phyloP scores from a whole-genome alignment of 2,888 invertebrate genomes.

The Callosobruchus maculatus region DNA sequence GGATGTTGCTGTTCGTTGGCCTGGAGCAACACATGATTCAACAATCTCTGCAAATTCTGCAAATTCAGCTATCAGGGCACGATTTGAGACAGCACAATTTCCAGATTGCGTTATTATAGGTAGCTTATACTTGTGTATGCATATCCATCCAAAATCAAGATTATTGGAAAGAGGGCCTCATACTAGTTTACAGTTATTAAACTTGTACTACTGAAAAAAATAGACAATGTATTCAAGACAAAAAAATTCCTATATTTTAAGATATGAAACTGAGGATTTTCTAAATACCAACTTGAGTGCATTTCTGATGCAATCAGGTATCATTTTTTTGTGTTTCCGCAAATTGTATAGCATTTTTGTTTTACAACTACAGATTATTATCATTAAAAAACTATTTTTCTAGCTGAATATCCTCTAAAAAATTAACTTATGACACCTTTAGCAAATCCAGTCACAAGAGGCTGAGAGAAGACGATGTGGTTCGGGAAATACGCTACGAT shows the following conservation, averaged over 20 bases:
- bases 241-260: too few relatives aligned
- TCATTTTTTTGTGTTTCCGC: too few relatives aligned
- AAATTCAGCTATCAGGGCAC: conserved; percentile 9
- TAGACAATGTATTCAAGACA: too few relatives aligned
- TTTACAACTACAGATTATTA: background rate
- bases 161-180: background rate
- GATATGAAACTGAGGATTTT: too few relatives aligned
- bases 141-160: background rate
- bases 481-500: too few relatives aligned
- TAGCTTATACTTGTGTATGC: too few relatives aligned
- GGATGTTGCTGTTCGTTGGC: conserved; percentile 23
- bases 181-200: too few relatives aligned
- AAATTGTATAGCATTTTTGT: too few relatives aligned
- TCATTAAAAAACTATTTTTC: background rate
- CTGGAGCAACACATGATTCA: conserved; percentile 19
- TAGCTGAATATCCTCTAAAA: conserved; percentile 7
- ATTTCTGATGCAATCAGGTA: too few relatives aligned
- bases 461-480: too few relatives aligned
- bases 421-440: conserved; percentile 4
- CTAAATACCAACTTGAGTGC: too few relatives aligned
- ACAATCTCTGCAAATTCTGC: conserved; percentile 24
- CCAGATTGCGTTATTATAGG: background rate
- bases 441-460: conserved; percentile 1
- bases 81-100: conserved; percentile 9
- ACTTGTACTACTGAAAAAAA: too few relatives aligned